Base-by-base conservation (phyloP, 2,113 vertebrate species). In the Apeltes quadracus region DNA sequence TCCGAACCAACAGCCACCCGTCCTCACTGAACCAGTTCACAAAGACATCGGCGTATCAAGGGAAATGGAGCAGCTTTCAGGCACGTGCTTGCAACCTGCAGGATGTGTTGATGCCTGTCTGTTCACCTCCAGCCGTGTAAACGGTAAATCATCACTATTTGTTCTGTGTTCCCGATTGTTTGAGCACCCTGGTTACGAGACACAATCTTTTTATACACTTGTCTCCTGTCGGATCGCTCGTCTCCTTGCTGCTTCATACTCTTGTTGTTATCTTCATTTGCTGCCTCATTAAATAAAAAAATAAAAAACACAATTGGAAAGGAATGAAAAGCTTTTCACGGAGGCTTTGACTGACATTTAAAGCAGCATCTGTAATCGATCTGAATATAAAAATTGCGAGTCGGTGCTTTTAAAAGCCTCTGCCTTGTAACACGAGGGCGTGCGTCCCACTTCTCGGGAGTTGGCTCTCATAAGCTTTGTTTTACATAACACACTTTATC, bases 401-500 rank as follows among this genome's bases (percentile, higher is more conserved):
- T 71, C 68, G 48, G 44, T 46, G 50, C 72, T 79, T 76, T 76
- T 78, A 72, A 76, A 69, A 78, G 58, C 64, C 51, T 65, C 10
- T 12, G 58, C 62, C 78, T 56, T 51, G 72, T 70, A 82, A 75
- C 72, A 69, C 4, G 38, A 83, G 84, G 71, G 80, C 29, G 85
- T 81, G 74, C 80, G 86, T 79, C 85, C 87, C 78, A 91, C 75
- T 88, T 91, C 84, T 85, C 79, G 50, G 61, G 76, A 61, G 80
- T 85, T 85, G 76, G 82, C 81, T 86, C 81, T 86, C 83, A 87
- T 85, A 81, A 88, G 71, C 72, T 63, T 90, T 90, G 89, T 91
- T 92, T 92, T 92, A 90, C 76, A 83, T 88, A 91, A 93, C 89
- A 84, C 89, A 82, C 87, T 89, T 79, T 84, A 86, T 84, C 72